Evolutionary conservation across 35 echinoderm and acorn worm species (phyloP), one percentile per base, ranked within the genome.

Genomic region (Heliocidaris tuberculata): DNA sequence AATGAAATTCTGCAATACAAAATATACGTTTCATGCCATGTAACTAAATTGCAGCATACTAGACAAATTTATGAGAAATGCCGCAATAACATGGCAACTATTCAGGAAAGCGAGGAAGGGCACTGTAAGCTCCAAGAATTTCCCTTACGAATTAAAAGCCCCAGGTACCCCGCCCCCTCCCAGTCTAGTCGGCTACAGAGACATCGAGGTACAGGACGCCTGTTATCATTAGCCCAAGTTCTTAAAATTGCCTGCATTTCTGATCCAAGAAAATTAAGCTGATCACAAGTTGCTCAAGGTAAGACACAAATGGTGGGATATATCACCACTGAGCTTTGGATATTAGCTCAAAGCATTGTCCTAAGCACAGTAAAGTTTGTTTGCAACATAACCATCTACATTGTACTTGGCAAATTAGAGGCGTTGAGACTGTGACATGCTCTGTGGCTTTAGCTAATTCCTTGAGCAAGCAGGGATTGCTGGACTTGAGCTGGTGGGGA

Each of bases 81-180:
- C 65, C 27, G 65, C 19, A 78, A 78, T 78, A 78, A 78, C 65
- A 78, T 78, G 65, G 27, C 17, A 21, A 78, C 65, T n/a, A 19
- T 19, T 78, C 65, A 78, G 65, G 65, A 78, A 78, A 78, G 21
- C 17, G 8, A 78, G 65, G 65, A 78, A 78, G 65, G 65, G 65
- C 19, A 78, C 65, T 27, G 19, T 78, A 78, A 78, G 65, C 65
- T 78, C 65, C 19, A 78, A 78, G 65, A 78, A 78, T 78, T 78
- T 78, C 65, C 65, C 21, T 78, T 78, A 78, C 65, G 65, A 78
- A 78, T 78, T 78, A 78, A 78, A 78, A 78, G 65, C 65, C 65
- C 65, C 65, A 78, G 65, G 65, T 78, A 78, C 65, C 65, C 65
- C 19, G 65, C 65, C 65, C 21, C 65, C 65, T n/a, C 15, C 65